Percentiles rank a stretch among this genome's conserved stretches.
Evolutionary conservation across 2,113 vertebrate species (phyloP).

Genomic region (Cepphus grylle): DNA sequence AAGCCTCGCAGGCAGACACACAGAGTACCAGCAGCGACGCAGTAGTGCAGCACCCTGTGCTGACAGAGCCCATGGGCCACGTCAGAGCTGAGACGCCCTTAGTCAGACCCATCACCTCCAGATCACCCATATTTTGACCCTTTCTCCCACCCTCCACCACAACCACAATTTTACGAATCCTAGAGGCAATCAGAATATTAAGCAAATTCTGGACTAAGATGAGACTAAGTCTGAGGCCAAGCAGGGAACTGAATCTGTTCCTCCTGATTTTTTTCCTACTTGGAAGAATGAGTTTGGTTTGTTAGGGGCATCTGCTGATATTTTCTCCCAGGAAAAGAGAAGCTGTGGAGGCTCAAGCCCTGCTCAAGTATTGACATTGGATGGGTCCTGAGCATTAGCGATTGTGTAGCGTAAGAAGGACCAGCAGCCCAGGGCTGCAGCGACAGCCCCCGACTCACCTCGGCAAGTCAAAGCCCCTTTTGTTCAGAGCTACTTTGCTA

Average conservation of each 20-base stretch:
- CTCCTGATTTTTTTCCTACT: neutral
- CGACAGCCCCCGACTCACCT: neutral
- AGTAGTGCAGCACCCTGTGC: accelerated
- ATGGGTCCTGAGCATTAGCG: accelerated
- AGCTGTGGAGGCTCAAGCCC: neutral
- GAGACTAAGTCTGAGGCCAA: neutral
- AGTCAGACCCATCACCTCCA: neutral
- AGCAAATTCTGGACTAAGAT: neutral
- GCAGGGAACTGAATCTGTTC: neutral
- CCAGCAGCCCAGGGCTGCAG: neutral
- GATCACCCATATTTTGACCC: neutral
- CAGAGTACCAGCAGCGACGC: accelerated
- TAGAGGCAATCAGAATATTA: neutral
- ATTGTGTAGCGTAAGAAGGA: neutral
- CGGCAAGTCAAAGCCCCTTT: neutral
- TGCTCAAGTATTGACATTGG: neutral
- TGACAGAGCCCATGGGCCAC: accelerated
- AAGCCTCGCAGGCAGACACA: accelerated
- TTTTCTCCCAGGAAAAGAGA: neutral
- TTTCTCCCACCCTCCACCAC: neutral
- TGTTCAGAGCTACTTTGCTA: neutral
- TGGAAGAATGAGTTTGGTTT: neutral
- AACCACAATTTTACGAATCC: neutral
- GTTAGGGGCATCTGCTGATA: neutral
- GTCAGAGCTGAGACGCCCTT: neutral